phyloP scores from a whole-genome alignment of 2,888 invertebrate species.

The Drosophila vallismaia region DNA sequence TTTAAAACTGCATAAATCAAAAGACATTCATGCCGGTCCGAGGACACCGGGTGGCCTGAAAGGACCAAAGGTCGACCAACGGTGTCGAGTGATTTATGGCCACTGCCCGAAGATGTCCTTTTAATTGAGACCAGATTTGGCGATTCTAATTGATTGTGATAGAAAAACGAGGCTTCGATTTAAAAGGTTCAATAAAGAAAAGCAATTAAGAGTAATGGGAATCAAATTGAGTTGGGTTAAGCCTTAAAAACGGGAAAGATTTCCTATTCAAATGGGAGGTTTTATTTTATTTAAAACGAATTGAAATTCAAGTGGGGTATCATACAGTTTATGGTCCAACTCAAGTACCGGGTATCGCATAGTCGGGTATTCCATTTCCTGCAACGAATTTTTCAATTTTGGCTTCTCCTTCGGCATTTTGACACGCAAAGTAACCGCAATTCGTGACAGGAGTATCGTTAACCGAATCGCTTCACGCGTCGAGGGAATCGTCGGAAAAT shows the following conservation, averaged over 20 bases:
- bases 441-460: conserved; percentile 2
- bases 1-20: conserved; percentile 75
- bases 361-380: not conserved
- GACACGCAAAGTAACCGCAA: not conserved
- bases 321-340: too few species aligned
- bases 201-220: not conserved
- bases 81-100: conserved; percentile 54
- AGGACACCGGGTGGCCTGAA: not conserved
- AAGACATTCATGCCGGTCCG: conserved; percentile 16
- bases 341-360: not conserved
- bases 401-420: conserved; percentile 1
- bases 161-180: not conserved
- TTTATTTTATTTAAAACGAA: too few species aligned
- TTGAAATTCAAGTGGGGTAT: too few species aligned
- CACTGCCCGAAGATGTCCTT: conserved; percentile 41
- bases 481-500: conserved; percentile 2
- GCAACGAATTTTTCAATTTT: not conserved
- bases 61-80: conserved; percentile 25
- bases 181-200: not conserved
- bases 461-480: not conserved
- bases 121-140: conserved; percentile 11
- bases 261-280: too few species aligned
- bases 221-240: too few species aligned
- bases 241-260: too few species aligned
- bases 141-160: not conserved